phyloP scores from a whole-genome alignment of 2,113 vertebrate species.

The Xyrauchen texanus region DNA sequence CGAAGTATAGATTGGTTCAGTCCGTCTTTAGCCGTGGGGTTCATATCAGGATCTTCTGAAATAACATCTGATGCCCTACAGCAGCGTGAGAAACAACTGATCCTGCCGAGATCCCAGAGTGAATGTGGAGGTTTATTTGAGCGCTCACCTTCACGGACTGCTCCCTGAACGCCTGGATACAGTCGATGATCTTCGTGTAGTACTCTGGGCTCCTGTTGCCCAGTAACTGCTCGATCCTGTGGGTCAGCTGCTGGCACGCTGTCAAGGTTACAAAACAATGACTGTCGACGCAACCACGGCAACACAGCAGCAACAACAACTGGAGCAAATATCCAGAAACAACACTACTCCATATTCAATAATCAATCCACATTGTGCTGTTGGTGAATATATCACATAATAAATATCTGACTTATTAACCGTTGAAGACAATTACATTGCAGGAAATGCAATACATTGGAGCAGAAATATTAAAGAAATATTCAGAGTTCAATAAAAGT shows the following conservation, averaged over 20 bases:
- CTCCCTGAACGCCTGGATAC: constrained; percentile 86
- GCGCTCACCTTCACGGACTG: constrained; percentile 86
- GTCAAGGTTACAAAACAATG: constrained; percentile 57
- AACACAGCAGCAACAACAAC: constrained; percentile 47
- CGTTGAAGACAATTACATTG: too few relatives aligned
- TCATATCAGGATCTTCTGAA: too few relatives aligned
- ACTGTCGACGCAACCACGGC: constrained; percentile 45
- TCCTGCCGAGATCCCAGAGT: neutral
- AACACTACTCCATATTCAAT: too few relatives aligned
- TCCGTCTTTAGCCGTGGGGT: too few relatives aligned
- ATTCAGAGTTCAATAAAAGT: too few relatives aligned
- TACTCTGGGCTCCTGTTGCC: constrained; percentile 83
- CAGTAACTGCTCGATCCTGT: constrained; percentile 88
- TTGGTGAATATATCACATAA: too few relatives aligned
- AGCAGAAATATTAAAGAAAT: too few relatives aligned
- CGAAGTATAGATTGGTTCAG: too few relatives aligned
- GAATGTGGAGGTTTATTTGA: constrained; percentile 33
- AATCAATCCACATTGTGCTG: too few relatives aligned
- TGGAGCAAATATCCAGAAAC: neutral
- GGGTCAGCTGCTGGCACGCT: constrained; percentile 89
- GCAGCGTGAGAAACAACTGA: neutral
- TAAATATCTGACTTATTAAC: too few relatives aligned
- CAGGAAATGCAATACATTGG: too few relatives aligned
- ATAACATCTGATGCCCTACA: too few relatives aligned
- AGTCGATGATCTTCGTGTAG: constrained; percentile 88